Percentiles rank a stretch among this genome's conserved stretches.
These are phyloP conservation scores for Laupala kohalensis DNA, from an alignment of 1,140 invertebrate genomes.

Conservation along the genomic window DNA sequence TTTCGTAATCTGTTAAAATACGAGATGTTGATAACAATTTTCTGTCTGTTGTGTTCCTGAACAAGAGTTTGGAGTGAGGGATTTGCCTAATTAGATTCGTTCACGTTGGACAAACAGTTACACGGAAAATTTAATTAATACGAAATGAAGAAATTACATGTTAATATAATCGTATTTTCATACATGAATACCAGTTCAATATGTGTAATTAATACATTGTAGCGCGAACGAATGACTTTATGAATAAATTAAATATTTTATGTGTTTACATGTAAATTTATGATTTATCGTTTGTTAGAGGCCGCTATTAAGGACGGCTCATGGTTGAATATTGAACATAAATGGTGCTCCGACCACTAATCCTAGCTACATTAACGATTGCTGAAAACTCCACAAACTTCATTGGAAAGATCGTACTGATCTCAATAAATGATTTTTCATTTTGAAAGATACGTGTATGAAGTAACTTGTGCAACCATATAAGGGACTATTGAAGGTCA, in stretches of 20 bases:
- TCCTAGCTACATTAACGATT: too few relatives aligned
- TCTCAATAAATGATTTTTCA: too few relatives aligned
- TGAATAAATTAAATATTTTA: not conserved
- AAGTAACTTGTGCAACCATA: too few relatives aligned
- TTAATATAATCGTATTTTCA: not conserved
- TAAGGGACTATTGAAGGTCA: too few relatives aligned
- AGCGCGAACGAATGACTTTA: not conserved
- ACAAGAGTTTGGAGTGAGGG: not conserved
- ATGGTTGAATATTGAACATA: not conserved
- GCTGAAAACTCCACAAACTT: too few relatives aligned
- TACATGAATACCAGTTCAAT: not conserved
- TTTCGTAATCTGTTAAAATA: too few relatives aligned
- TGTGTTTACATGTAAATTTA: not conserved
- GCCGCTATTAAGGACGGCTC: not conserved
- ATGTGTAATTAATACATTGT: not conserved
- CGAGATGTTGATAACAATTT: too few relatives aligned
- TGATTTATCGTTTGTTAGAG: not conserved
- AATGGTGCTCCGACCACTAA: not conserved
- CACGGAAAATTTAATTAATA: not conserved
- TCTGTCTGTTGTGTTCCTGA: not conserved
- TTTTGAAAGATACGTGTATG: too few relatives aligned
- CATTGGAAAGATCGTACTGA: too few relatives aligned
- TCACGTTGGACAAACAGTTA: not conserved
- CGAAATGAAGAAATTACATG: not conserved
- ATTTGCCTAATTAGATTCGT: not conserved